These are phyloP conservation scores for Pseudomyrmex cubaensis DNA, from an alignment of 1,140 invertebrate species.

Conservation along the genomic window DNA sequence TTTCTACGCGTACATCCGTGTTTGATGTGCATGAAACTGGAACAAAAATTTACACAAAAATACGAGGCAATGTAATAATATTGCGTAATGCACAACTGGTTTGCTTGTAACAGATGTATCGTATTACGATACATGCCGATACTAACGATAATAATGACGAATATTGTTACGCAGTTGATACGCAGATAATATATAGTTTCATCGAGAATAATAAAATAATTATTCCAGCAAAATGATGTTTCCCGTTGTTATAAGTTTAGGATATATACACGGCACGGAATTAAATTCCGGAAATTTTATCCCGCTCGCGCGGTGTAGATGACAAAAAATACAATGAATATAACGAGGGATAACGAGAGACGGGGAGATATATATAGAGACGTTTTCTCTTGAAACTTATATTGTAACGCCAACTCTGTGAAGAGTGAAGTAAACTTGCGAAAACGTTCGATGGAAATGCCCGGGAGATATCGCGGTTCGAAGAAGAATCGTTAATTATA, in stretches of 20 bases:
- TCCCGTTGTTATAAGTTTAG: neutral
- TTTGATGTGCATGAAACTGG: neutral
- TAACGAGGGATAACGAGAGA: neutral
- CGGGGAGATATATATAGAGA: conserved; percentile 17
- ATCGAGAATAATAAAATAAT: conserved; percentile 43
- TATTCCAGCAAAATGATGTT: conserved; percentile 27
- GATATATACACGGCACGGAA: neutral
- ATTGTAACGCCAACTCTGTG: conserved; percentile 27
- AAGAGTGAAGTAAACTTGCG: conserved; percentile 50
- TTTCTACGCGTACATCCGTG: neutral
- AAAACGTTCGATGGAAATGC: conserved; percentile 69
- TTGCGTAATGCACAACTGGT: conserved; percentile 2
- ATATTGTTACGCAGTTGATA: conserved; percentile 10
- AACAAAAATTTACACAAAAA: neutral
- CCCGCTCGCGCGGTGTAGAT: neutral
- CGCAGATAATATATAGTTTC: conserved; percentile 13
- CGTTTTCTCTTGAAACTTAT: conserved; percentile 49
- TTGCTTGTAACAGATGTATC: conserved; percentile 1
- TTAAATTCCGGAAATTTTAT: conserved; percentile 12
- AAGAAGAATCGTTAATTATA: conserved; percentile 65
- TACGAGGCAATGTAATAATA: neutral
- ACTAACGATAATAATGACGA: conserved; percentile 32
- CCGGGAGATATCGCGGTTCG: conserved; percentile 61
- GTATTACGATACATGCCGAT: neutral
- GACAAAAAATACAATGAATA: conserved; percentile 9